Evolutionary conservation across 2,797 vertebrate genomes (phyloP).

Genomic region (Acanthopagrus latus): DNA sequence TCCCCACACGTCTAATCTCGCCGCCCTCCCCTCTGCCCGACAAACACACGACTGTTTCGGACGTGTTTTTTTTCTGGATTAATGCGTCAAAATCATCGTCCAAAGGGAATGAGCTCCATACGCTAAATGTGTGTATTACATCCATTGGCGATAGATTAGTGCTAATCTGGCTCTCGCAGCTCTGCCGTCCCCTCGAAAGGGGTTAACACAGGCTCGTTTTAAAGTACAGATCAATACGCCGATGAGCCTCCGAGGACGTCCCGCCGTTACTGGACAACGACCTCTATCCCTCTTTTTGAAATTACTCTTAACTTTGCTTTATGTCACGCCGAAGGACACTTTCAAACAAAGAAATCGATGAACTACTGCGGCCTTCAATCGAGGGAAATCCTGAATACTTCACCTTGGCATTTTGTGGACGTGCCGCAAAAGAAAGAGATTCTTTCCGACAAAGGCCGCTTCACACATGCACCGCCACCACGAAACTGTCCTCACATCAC

Average conservation of each 20-base stretch:
- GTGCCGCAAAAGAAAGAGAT: no score
- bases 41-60: constrained; percentile 1
- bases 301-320: constrained; percentile 30
- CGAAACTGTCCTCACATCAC: no score
- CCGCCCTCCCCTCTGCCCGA: constrained; percentile 37
- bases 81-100: constrained; percentile 35
- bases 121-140: constrained; percentile 9
- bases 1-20: constrained; percentile 72
- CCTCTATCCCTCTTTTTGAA: constrained; percentile 22
- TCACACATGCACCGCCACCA: no score
- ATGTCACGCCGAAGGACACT: constrained; percentile 18
- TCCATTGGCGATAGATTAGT: constrained; percentile 5
- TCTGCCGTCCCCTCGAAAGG: constrained; percentile 8
- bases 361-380: neutral
- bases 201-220: constrained; percentile 32
- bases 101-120: constrained; percentile 2
- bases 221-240: constrained; percentile 58
- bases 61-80: constrained; percentile 34
- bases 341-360: constrained; percentile 29
- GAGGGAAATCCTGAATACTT: constrained; percentile 9
- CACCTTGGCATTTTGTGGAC: neutral
- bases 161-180: constrained; percentile 17
- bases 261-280: constrained; percentile 30
- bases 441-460: no score
- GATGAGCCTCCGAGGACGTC: constrained; percentile 47